Evolutionary conservation across 2,888 invertebrate genomes (phyloP), one percentile per base, ranked within the genome.

Genomic region (Drosophila parthenogenetica): DNA sequence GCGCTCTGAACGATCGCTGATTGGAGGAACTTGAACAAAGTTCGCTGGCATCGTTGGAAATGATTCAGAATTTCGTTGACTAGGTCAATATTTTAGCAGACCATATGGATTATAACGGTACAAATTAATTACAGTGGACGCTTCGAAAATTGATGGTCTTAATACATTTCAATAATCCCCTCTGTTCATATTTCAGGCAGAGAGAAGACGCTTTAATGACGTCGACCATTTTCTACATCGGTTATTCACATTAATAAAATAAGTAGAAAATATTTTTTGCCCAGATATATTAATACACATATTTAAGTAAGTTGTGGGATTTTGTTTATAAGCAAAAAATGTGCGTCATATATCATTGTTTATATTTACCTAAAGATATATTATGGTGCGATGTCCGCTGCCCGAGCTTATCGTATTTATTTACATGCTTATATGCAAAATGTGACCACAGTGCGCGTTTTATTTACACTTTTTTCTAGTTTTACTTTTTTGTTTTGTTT

Each of bases 11-110:
- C 7, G 74, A 69, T 73, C 69, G 11, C 4, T 57, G 45, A 13
- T 55, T 55, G 43, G 19, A 11, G 13, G 51, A 78, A 73, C 71
- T 71, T 65, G 37, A 37, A 25, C 32, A 60, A 54, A 62, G 48
- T 22, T 68, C 51, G 29, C 17, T 57, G 43, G 32, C 43, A 50
- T 45, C 71, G 67, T 43, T 49, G 58, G 42, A 40, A 29, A 63
- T 68, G 77, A 79, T 80, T 87, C 72, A 82, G 17, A 57, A 54
- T 68, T 61, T 39, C 46, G 46, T 58, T 86, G 82, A 86, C 87
- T 82, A 88, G 82, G 82, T 82, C 82, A 82, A 88, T 83, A 73
- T 82, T 81, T 69, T 79, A 63, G 62, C 40, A 25, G 61, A 65
- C 48, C 54, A 48, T 55, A 61, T 63, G 70, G 49, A 45, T 42